Conservation (phyloP, 2,113 vertebrate genomes). For the Stegostoma tigrinum region DNA sequence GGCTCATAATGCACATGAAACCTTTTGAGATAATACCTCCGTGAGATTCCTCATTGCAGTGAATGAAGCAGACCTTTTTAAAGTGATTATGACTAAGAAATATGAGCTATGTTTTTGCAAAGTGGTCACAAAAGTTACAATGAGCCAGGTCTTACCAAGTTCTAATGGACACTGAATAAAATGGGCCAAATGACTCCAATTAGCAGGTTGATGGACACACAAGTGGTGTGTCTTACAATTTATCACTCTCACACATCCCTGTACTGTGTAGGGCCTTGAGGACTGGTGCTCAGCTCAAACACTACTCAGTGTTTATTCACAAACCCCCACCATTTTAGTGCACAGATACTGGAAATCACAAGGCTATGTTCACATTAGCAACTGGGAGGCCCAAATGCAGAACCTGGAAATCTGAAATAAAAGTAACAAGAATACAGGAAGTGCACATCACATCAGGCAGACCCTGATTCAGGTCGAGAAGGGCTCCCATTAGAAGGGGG, state of each 20-base stretch:
- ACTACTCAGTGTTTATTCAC: background rate
- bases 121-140: background rate
- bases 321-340: background rate
- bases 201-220: background rate
- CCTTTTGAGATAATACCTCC: background rate
- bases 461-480: too few species aligned
- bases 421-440: too few species aligned
- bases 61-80: background rate
- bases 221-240: background rate
- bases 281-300: background rate
- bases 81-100: background rate
- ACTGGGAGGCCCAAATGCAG: too few species aligned
- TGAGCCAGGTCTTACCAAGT: background rate
- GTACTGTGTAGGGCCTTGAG: background rate
- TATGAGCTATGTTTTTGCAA: background rate
- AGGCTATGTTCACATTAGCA: background rate
- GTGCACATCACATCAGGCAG: too few species aligned
- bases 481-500: too few species aligned
- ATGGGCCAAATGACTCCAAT: background rate
- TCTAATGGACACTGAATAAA: background rate
- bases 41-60: background rate
- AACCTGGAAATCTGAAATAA: too few species aligned
- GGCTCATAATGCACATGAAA: background rate
- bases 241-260: background rate
- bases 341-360: background rate